Evolutionary conservation across 2,113 vertebrate species (phyloP), one percentile per base, ranked within the genome.

Genomic region (Rallus limicola): DNA sequence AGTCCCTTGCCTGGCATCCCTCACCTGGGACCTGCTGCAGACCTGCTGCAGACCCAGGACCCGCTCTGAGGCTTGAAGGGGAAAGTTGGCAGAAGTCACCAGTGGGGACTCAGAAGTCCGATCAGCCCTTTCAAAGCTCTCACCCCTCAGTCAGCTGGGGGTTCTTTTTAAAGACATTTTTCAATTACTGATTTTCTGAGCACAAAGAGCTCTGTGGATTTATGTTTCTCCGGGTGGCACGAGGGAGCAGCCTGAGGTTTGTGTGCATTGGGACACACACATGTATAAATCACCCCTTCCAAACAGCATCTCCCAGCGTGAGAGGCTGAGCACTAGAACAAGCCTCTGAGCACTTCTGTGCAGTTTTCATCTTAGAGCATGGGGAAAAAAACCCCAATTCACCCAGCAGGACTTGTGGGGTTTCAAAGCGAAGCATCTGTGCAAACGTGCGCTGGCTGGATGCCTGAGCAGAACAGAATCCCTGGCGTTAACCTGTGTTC

Each of bases 81-180:
- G 67, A 29, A 79, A 40, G 23, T 28, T 6, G 48, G 40, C 63
- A 72, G n/a, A 46, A 58, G 24, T 9, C 11, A 60, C 17, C 10
- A 24, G 4, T 0, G 10, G 55, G 46, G 38, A 48, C 9, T 11
- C 29, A 16, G 64, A 93, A 82, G 25, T 17, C 78, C 60, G 18
- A 24, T 1, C 2, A 10, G 46, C 6, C 15, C 40, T 69, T 72
- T n/a, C 28, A 33, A 65, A 69, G 15, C 8, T 26, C 42, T 59
- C 4, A 0, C 5, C 16, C 16, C 1, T 44, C 4, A 5, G 0
- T 2, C 20, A 50, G 33, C 2, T 36, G 4, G 6, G 6, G 36
- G 36, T 36, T 36, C 9, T 36, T 3, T 55, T 85, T 10, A 29
- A 28, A 79, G 34, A 7, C 3, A 20, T 34, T 38, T 63, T 52